phyloP scores from a whole-genome alignment of 2,888 invertebrate species.

The Malacosoma neustria region DNA sequence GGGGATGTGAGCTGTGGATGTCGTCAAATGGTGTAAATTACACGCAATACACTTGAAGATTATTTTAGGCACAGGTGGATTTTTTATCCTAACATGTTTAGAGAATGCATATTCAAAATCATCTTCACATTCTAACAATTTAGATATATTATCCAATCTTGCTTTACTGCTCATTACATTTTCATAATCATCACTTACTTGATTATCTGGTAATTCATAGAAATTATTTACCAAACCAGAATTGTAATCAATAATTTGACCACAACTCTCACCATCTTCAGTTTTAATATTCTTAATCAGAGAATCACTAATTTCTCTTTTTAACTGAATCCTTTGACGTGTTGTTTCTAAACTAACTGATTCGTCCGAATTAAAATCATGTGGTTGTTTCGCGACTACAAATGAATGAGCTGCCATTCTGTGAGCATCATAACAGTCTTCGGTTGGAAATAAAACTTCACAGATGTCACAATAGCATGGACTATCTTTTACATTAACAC shows the following conservation, averaged over 20 bases:
- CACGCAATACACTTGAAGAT: not conserved
- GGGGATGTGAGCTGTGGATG: too few species aligned
- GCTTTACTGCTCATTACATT: not conserved
- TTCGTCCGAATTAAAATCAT: too few species aligned
- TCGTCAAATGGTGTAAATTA: not conserved
- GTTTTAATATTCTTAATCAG: too few species aligned
- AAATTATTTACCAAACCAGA: too few species aligned
- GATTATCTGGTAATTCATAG: too few species aligned
- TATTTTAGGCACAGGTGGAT: not conserved
- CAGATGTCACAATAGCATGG: not conserved
- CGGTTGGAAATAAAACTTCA: not conserved
- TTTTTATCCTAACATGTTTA: not conserved
- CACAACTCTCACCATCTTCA: not conserved
- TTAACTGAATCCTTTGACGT: too few species aligned
- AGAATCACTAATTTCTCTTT: too few species aligned
- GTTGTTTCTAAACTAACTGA: too few species aligned
- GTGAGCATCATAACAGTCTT: not conserved
- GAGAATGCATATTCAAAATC: too few species aligned
- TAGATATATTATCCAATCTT: not conserved
- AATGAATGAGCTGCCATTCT: not conserved
- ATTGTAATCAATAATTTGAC: too few species aligned
- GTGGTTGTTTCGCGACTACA: too few species aligned
- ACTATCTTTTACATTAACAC: not conserved
- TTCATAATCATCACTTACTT: not conserved
- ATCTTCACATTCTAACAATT: not conserved